Percentiles rank a stretch among this genome's conserved stretches.
phyloP scores from a whole-genome alignment of 2,113 vertebrate species.

The Girardinichthys multiradiatus region DNA sequence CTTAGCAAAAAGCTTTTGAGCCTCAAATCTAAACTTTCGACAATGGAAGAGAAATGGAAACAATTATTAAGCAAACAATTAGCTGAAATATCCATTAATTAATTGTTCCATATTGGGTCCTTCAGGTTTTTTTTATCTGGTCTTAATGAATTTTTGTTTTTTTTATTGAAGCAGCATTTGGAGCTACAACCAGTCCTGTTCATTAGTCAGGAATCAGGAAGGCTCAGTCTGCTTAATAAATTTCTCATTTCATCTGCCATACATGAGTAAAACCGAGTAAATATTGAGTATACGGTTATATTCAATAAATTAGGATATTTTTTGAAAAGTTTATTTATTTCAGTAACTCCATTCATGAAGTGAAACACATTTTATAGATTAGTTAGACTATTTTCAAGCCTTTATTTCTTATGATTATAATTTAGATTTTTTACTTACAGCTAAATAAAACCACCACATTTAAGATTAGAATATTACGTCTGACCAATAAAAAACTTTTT shows the following conservation, averaged over 20 bases:
- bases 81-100: no score
- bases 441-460: not conserved
- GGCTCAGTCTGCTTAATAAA: no score
- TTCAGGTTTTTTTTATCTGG: no score
- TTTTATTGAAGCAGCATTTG: not conserved
- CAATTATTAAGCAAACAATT: no score
- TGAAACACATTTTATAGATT: no score
- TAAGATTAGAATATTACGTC: not conserved
- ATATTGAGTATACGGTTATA: not conserved
- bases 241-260: no score
- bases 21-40: not conserved
- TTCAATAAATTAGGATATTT: not conserved
- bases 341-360: not conserved
- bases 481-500: no score
- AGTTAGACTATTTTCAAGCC: not conserved
- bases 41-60: not conserved
- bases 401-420: not conserved
- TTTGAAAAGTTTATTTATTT: not conserved
- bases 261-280: not conserved
- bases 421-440: no score
- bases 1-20: not conserved
- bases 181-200: not conserved
- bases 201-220: no score
- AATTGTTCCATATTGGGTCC: no score
- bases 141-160: no score